Percentiles rank a stretch among this genome's conserved stretches.
Conservation (phyloP, 2,797 vertebrate species). For the Orestias chungarensis region DNA sequence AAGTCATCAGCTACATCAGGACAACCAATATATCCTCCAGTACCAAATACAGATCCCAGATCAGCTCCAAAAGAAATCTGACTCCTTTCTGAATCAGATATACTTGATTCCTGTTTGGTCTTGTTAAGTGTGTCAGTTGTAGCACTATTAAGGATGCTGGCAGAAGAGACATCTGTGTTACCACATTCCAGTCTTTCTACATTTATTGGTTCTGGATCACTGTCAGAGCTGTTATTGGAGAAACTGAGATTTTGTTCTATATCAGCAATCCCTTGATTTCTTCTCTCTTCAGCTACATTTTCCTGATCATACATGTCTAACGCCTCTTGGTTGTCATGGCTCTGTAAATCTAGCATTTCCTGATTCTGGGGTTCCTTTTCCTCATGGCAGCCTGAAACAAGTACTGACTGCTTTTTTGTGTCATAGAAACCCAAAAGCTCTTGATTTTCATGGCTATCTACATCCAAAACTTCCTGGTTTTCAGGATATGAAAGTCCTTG, state of each 20-base stretch:
- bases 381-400: constrained; percentile 21
- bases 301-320: constrained; percentile 41
- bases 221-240: constrained; percentile 62
- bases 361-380: constrained; percentile 45
- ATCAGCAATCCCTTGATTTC: constrained; percentile 52
- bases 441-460: constrained; percentile 39
- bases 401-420: constrained; percentile 41
- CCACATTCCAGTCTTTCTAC: constrained; percentile 43
- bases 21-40: constrained; percentile 71
- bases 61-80: constrained; percentile 56
- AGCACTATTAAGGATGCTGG: constrained; percentile 30
- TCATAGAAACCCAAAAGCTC: constrained; percentile 34
- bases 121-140: constrained; percentile 16
- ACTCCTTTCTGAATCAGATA: constrained; percentile 14
- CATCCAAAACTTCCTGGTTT: constrained; percentile 61
- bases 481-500: constrained; percentile 37
- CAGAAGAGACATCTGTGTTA: constrained; percentile 23
- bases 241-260: constrained; percentile 26
- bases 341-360: constrained; percentile 34
- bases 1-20: constrained; percentile 74
- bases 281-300: constrained; percentile 53
- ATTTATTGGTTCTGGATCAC: constrained; percentile 54
- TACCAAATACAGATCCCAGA: constrained; percentile 65
- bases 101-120: constrained; percentile 16
- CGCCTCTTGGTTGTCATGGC: constrained; percentile 57